These are phyloP conservation scores for Notothenia rossii DNA, from an alignment of 2,113 vertebrate genomes.

Conservation along the genomic window DNA sequence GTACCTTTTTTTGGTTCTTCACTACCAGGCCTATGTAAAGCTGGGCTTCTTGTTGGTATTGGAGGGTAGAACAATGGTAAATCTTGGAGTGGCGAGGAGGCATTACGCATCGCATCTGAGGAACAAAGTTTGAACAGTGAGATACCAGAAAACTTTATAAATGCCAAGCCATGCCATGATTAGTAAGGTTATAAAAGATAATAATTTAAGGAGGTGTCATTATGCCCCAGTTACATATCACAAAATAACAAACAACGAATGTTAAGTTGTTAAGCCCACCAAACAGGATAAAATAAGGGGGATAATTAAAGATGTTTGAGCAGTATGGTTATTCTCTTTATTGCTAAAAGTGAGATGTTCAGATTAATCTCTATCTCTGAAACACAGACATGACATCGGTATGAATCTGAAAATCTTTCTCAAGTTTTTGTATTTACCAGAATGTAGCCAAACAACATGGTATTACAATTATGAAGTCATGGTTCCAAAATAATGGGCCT, in stretches of 20 bases:
- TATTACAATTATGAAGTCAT: background rate
- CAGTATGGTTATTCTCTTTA: background rate
- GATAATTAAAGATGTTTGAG: background rate
- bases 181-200: background rate
- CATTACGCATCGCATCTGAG: constrained; percentile 32
- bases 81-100: constrained; percentile 84
- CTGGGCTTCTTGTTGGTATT: constrained; percentile 76
- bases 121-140: constrained; percentile 32
- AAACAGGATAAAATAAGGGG: background rate
- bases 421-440: too few relatives aligned
- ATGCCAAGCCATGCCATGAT: background rate
- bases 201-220: background rate
- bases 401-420: too few relatives aligned
- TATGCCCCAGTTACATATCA: background rate
- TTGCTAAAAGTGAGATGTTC: too few relatives aligned
- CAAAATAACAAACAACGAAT: background rate
- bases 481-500: background rate
- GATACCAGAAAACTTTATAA: background rate
- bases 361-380: too few relatives aligned
- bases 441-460: background rate
- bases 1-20: constrained; percentile 91
- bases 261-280: background rate
- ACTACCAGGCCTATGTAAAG: constrained; percentile 60
- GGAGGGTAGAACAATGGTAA: constrained; percentile 84
- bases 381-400: too few relatives aligned